Percentiles rank a stretch among this genome's conserved stretches.
These are phyloP conservation scores for Toxotes jaculatrix DNA, from an alignment of 2,113 vertebrate genomes.

Conservation along the genomic window DNA sequence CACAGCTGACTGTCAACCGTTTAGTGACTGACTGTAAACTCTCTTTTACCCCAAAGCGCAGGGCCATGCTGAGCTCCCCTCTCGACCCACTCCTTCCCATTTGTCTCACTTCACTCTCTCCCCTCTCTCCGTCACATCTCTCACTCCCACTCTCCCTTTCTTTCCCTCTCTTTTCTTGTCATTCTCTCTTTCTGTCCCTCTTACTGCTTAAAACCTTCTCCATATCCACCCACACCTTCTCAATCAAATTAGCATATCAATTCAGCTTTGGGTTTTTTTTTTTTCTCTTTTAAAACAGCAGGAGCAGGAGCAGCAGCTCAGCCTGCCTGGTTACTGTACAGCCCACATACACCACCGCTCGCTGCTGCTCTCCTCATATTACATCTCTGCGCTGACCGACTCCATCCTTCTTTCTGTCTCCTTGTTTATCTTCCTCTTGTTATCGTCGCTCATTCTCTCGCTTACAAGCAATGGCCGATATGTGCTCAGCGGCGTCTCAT, in stretches of 20 bases:
- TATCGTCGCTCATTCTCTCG: conserved; percentile 25
- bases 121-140: conserved; percentile 46
- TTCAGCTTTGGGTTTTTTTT: conserved; percentile 58
- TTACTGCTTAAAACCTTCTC: conserved; percentile 72
- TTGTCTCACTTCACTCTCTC: conserved; percentile 63
- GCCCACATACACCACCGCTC: conserved; percentile 59
- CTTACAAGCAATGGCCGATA: conserved; percentile 18
- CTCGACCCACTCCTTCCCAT: conserved; percentile 59
- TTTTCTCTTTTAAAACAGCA: conserved; percentile 58
- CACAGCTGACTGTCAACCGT: conserved; percentile 35
- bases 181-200: conserved; percentile 59
- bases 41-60: conserved; percentile 46
- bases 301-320: conserved; percentile 54
- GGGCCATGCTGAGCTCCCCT: conserved; percentile 36
- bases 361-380: conserved; percentile 52
- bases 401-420: conserved; percentile 37
- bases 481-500: conserved; percentile 1
- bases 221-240: conserved; percentile 78
- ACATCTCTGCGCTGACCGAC: conserved; percentile 40
- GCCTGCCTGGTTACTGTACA: conserved; percentile 57
- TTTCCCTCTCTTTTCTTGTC: conserved; percentile 47
- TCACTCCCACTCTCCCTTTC: conserved; percentile 63
- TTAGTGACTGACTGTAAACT: conserved; percentile 55
- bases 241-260: conserved; percentile 81
- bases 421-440: conserved; percentile 37